Conservation (phyloP, 2,113 vertebrate genomes). For the Blennius ocellaris region DNA sequence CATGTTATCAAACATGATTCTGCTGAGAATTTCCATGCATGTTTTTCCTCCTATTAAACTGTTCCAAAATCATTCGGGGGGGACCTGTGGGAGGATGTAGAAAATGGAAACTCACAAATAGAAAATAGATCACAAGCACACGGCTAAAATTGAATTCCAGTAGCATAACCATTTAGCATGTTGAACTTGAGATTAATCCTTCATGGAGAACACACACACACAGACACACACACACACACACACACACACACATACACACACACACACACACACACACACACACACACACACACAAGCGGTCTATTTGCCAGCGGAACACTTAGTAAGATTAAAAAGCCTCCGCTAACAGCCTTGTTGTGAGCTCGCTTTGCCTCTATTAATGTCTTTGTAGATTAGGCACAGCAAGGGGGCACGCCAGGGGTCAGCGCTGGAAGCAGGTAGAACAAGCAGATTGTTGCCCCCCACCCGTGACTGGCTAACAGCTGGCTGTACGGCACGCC, state of each 20-base stretch:
- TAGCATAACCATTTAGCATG: slow-evolving; percentile 42
- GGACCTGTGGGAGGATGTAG: slow-evolving; percentile 41
- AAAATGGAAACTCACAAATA: slow-evolving; percentile 50
- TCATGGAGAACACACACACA: slow-evolving; percentile 23
- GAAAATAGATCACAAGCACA: slow-evolving; percentile 33
- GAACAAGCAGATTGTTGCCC: slow-evolving; percentile 61
- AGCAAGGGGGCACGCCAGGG: slow-evolving; percentile 55
- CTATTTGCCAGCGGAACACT: slow-evolving; percentile 73
- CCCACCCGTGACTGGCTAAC: slow-evolving; percentile 50
- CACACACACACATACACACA: too few species aligned
- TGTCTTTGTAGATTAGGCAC: slow-evolving; percentile 73
- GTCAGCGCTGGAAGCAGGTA: slow-evolving; percentile 70
- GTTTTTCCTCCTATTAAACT: slow-evolving; percentile 32
- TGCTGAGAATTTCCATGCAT: slow-evolving; percentile 19
- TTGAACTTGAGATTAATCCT: slow-evolving; percentile 65
- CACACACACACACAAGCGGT: slow-evolving; percentile 1
- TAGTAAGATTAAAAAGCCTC: slow-evolving; percentile 64
- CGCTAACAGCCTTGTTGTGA: slow-evolving; percentile 55
- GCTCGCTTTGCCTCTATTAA: slow-evolving; percentile 66
- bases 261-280: too few species aligned
- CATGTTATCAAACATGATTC: slow-evolving; percentile 30
- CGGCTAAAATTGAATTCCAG: slow-evolving; percentile 49
- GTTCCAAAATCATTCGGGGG: slow-evolving; percentile 33
- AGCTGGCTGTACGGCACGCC: slow-evolving; percentile 68
- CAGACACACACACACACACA: too few species aligned